A percentile compares a stretch with the other conserved stretches of the same genome.
phyloP scores from a whole-genome alignment of 2,888 invertebrate genomes.

The Eumerus sabulonum region DNA sequence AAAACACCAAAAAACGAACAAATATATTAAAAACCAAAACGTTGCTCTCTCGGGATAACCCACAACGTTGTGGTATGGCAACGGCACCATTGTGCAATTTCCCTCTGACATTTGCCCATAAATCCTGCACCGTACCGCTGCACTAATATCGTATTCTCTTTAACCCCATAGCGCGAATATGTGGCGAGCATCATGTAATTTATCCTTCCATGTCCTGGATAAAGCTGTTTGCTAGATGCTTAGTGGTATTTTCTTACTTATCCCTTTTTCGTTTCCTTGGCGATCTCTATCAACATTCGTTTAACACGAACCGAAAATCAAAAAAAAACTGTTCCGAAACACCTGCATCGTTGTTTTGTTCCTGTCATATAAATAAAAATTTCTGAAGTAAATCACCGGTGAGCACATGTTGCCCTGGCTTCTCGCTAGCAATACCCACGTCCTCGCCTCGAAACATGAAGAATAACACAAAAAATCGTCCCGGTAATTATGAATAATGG shows the following conservation, averaged over 20 bases:
- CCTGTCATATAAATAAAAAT: constrained; percentile 34
- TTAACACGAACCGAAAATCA: constrained; percentile 51
- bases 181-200: constrained; percentile 41
- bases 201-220: constrained; percentile 35
- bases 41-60: neutral
- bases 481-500: constrained; percentile 59
- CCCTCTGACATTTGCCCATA: constrained; percentile 32
- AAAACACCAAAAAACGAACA: too few relatives aligned
- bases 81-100: constrained; percentile 25
- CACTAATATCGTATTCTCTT: neutral
- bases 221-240: constrained; percentile 41
- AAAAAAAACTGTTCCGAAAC: constrained; percentile 35
- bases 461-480: constrained; percentile 24
- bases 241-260: constrained; percentile 10
- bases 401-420: constrained; percentile 52
- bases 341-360: neutral
- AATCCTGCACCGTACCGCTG: constrained; percentile 26
- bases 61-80: neutral
- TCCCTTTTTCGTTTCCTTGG: constrained; percentile 12
- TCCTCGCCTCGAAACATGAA: constrained; percentile 30
- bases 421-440: constrained; percentile 27
- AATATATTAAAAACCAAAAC: neutral
- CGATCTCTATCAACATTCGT: constrained; percentile 50
- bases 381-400: constrained; percentile 45
- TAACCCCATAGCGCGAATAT: constrained; percentile 2